Evolutionary conservation across 2,797 vertebrate species (phyloP).

Genomic region (Poliocrania exsul): DNA sequence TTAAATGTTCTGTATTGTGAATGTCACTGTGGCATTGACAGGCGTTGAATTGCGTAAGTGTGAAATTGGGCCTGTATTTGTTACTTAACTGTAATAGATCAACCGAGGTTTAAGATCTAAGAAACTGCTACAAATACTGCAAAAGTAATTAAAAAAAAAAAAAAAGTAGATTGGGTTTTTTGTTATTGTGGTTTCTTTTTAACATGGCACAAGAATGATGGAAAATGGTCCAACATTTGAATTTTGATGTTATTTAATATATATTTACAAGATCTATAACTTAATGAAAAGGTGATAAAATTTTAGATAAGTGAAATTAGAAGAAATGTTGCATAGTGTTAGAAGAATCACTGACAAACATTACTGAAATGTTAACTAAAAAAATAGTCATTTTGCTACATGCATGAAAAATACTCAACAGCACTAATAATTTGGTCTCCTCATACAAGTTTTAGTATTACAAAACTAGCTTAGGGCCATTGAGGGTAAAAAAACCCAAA

Average conservation of each 20-base stretch:
- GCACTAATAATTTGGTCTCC: background rate
- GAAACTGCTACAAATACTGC: background rate
- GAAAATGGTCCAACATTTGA: background rate
- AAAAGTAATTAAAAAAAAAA: background rate
- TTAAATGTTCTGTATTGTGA: background rate
- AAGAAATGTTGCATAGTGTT: background rate
- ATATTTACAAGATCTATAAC: background rate
- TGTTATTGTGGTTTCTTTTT: background rate
- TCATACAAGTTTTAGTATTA: background rate
- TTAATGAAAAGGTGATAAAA: background rate
- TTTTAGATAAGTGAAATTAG: background rate
- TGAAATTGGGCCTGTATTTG: background rate
- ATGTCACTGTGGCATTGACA: background rate
- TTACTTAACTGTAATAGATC: background rate
- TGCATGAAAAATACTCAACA: background rate
- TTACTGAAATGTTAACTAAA: background rate
- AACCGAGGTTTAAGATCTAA: background rate
- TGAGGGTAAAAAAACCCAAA: background rate
- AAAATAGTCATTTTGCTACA: background rate
- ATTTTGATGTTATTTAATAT: background rate
- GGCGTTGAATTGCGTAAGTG: background rate
- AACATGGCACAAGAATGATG: accelerated
- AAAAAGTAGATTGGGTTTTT: accelerated
- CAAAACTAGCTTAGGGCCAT: background rate
- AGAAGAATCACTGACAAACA: background rate